Conservation (phyloP, 2,797 vertebrate species). For the Crocidura indochinensis region DNA sequence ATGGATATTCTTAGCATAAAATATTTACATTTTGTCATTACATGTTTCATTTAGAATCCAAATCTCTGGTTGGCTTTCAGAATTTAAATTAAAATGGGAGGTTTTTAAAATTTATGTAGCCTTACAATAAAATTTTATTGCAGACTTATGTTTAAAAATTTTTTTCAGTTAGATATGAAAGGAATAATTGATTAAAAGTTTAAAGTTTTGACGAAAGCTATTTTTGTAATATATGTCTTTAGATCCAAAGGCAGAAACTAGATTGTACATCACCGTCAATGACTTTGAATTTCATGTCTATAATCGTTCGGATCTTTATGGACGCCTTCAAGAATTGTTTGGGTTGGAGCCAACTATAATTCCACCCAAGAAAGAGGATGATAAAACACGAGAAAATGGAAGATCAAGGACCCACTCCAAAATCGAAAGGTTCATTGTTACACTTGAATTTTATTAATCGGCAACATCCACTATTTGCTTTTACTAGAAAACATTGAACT, state of each 20-base stretch:
- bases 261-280: slow-evolving; percentile 97
- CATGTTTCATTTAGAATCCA: too few species aligned
- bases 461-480: slow-evolving; percentile 59
- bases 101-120: slow-evolving; percentile 27
- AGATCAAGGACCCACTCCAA: slow-evolving; percentile 90
- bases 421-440: slow-evolving; percentile 93
- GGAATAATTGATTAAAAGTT: slow-evolving; percentile 35
- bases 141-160: slow-evolving; percentile 65
- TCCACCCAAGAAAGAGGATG: slow-evolving; percentile 94
- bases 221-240: slow-evolving; percentile 68
- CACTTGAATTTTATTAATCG: slow-evolving; percentile 68
- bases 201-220: slow-evolving; percentile 9
- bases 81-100: slow-evolving; percentile 51
- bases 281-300: slow-evolving; percentile 99
- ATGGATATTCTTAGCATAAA: slow-evolving; percentile 28
- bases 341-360: slow-evolving; percentile 97
- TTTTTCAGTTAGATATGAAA: slow-evolving; percentile 44
- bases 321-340: slow-evolving; percentile 97
- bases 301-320: slow-evolving; percentile 97
- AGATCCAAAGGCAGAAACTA: slow-evolving; percentile 99
- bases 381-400: slow-evolving; percentile 92
- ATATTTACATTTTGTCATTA: slow-evolving; percentile 34
- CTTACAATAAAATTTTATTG: slow-evolving; percentile 41
- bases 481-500: slow-evolving; percentile 30
- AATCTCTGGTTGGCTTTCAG: too few species aligned